A percentile compares a stretch with the other conserved stretches of the same genome.
Conservation (phyloP, 1,140 invertebrate species). For the Sinella curviseta region DNA sequence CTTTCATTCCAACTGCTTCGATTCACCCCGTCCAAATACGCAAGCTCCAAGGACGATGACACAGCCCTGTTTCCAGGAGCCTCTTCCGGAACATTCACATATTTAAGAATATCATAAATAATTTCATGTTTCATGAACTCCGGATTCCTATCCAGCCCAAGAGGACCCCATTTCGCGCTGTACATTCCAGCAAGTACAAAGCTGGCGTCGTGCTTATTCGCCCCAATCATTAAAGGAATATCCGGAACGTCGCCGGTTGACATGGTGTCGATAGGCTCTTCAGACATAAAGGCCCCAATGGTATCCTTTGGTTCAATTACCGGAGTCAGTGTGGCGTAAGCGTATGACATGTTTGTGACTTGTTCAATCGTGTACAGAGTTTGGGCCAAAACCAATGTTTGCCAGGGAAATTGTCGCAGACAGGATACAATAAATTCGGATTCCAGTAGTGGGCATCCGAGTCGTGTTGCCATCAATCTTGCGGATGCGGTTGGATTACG, state of each 20-base stretch:
- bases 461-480: neutral
- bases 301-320: constrained; percentile 40
- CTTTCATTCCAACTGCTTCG: constrained; percentile 28
- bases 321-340: neutral
- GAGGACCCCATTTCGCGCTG: constrained; percentile 27
- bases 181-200: constrained; percentile 29
- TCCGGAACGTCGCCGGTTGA: constrained; percentile 31
- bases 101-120: constrained; percentile 27
- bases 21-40: constrained; percentile 30
- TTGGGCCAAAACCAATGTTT: neutral
- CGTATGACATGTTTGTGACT: neutral
- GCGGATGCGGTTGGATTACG: constrained; percentile 19
- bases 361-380: neutral
- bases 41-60: constrained; percentile 24
- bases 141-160: constrained; percentile 19
- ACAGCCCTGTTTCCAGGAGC: neutral
- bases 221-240: constrained; percentile 39
- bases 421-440: constrained; percentile 29
- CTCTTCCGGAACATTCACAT: constrained; percentile 20
- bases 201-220: constrained; percentile 40
- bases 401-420: neutral
- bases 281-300: constrained; percentile 37
- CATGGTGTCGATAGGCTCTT: constrained; percentile 39
- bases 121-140: constrained; percentile 35
- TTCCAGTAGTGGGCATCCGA: constrained; percentile 6